phyloP scores from a whole-genome alignment of 1,140 invertebrate species.

The Trachelipus rathkii region DNA sequence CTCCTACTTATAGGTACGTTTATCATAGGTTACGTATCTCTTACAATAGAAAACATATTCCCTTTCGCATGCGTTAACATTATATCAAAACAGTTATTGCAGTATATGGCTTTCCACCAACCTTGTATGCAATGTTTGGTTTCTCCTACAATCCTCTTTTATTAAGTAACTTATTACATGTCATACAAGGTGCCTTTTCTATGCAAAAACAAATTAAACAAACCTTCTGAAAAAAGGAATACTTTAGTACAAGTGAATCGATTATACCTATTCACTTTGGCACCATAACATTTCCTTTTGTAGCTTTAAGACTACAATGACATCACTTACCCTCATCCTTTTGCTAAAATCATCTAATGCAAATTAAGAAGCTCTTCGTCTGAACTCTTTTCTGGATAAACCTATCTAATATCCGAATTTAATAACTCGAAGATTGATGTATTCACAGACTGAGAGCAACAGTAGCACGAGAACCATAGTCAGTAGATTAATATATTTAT shows the following conservation, averaged over 20 bases:
- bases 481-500: neutral
- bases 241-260: neutral
- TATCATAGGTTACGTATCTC: neutral
- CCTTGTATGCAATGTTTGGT: neutral
- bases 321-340: neutral
- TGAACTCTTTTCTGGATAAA: neutral
- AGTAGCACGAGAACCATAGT: neutral
- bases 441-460: neutral
- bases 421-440: neutral
- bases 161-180: neutral
- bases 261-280: neutral
- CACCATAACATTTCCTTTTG: neutral
- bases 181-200: neutral
- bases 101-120: neutral
- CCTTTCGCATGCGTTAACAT: neutral
- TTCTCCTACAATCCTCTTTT: neutral
- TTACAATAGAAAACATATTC: conserved; percentile 10
- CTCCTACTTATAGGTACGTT: neutral
- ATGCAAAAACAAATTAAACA: neutral
- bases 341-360: neutral
- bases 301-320: neutral
- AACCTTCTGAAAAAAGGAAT: neutral
- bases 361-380: neutral
- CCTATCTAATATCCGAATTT: neutral
- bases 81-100: neutral